Conservation (phyloP, 1,140 invertebrate genomes). For the Steinernema khuongi region DNA sequence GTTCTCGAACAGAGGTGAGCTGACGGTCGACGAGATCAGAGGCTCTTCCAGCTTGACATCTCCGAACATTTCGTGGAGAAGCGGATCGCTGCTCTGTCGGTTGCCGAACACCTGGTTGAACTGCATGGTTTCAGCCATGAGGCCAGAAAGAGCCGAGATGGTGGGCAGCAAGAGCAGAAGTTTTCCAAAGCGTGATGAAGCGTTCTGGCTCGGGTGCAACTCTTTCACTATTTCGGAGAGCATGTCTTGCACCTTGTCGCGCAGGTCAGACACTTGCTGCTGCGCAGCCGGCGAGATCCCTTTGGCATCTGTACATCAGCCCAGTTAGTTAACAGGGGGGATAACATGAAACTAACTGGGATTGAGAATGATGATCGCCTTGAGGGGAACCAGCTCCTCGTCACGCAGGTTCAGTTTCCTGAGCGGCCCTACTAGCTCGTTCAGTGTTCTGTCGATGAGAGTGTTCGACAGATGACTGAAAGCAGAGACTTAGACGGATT, state of each 20-base stretch:
- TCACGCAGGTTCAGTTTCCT: conserved; percentile 53
- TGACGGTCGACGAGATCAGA: conserved; percentile 38
- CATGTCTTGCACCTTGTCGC: conserved; percentile 57
- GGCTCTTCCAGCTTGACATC: conserved; percentile 33
- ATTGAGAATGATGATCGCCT: conserved; percentile 58
- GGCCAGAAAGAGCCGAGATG: conserved; percentile 49
- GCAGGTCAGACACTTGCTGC: conserved; percentile 45
- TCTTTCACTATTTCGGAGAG: conserved; percentile 58
- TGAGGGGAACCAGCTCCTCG: conserved; percentile 56
- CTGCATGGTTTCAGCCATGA: conserved; percentile 58
- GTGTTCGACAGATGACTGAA: conserved; percentile 58
- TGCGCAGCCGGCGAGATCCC: conserved; percentile 50
- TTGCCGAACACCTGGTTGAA: conserved; percentile 57
- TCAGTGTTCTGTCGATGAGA: conserved; percentile 55
- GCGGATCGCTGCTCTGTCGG: conserved; percentile 42
- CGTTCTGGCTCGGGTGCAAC: conserved; percentile 47
- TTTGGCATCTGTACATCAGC: conserved; percentile 51
- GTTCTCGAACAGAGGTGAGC: conserved; percentile 47
- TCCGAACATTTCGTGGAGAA: conserved; percentile 55
- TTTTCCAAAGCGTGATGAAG: conserved; percentile 54
- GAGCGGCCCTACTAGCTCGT: conserved; percentile 53
- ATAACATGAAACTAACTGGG: conserved; percentile 46
- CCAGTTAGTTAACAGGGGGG: conserved; percentile 17
- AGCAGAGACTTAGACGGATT: conserved; percentile 7
- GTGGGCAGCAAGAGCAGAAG: conserved; percentile 47